Conservation (phyloP, 2,797 vertebrate species). For the Sylvilagus floridanus region DNA sequence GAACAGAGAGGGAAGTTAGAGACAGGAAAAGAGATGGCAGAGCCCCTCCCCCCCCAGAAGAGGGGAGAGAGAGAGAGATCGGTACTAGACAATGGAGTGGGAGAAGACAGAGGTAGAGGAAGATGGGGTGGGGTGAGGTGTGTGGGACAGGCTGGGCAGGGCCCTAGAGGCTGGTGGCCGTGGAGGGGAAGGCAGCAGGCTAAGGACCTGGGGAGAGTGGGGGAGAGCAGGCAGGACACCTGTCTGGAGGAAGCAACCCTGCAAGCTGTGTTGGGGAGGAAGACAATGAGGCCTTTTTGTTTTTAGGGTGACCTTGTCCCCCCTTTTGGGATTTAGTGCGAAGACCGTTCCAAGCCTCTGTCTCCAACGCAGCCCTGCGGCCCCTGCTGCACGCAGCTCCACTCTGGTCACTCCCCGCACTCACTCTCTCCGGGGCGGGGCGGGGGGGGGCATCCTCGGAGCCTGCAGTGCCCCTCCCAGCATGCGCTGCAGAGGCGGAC, state of each 20-base stretch:
- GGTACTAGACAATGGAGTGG: constrained; percentile 64
- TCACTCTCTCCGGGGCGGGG: no score
- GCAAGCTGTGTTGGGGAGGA: background rate
- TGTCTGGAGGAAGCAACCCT: background rate
- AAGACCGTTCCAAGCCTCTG: background rate
- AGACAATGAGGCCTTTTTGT: background rate
- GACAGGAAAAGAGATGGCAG: constrained; percentile 80
- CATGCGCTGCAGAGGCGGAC: background rate
- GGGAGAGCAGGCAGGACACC: background rate
- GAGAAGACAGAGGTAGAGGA: constrained; percentile 76
- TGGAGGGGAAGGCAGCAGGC: background rate
- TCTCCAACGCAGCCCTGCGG: background rate
- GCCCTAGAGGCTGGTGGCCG: background rate
- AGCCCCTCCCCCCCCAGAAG: background rate
- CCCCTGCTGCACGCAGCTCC: no score
- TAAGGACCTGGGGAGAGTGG: background rate
- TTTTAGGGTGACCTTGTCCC: constrained; percentile 29
- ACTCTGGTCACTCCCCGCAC: no score
- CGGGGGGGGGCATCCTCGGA: no score
- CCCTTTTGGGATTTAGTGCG: background rate
- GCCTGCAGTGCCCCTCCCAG: no score
- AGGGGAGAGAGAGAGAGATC: constrained; percentile 35
- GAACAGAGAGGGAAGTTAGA: constrained; percentile 48
- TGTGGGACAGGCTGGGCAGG: background rate
- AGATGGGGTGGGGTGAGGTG: background rate